Evolutionary conservation across 2,797 vertebrate genomes (phyloP).

Genomic region (Cynodonichthys magdalenae): DNA sequence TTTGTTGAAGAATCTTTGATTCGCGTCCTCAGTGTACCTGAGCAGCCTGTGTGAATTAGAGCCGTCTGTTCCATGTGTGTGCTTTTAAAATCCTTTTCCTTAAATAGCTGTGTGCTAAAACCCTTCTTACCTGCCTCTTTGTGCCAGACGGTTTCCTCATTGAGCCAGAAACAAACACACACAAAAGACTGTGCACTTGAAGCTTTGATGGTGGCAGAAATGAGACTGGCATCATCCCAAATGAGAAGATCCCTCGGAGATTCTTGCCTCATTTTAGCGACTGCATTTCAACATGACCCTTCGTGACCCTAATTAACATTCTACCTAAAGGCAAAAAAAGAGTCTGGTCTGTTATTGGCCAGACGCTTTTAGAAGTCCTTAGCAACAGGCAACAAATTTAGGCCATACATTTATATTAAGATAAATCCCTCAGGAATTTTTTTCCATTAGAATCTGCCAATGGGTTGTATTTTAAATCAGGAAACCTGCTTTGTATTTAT

Average conservation of each 20-base stretch:
- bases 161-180: slow-evolving; percentile 32
- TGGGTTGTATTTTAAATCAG: slow-evolving; percentile 57
- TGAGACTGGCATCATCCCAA: slow-evolving; percentile 44
- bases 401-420: slow-evolving; percentile 71
- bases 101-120: slow-evolving; percentile 53
- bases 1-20: slow-evolving; percentile 15
- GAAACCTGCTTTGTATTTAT: slow-evolving; percentile 52
- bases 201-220: slow-evolving; percentile 31
- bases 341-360: slow-evolving; percentile 62
- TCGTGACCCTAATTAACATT: slow-evolving; percentile 74
- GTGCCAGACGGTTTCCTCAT: slow-evolving; percentile 15
- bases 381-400: slow-evolving; percentile 69
- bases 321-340: slow-evolving; percentile 56
- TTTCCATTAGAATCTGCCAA: slow-evolving; percentile 55
- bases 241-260: slow-evolving; percentile 58
- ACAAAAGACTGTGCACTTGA: slow-evolving; percentile 11
- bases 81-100: slow-evolving; percentile 31
- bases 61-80: slow-evolving; percentile 2
- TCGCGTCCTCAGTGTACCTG: slow-evolving; percentile 9
- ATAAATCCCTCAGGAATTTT: slow-evolving; percentile 63
- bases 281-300: slow-evolving; percentile 64
- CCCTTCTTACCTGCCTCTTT: slow-evolving; percentile 25
- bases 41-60: slow-evolving; percentile 31
- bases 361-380: slow-evolving; percentile 52
- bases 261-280: slow-evolving; percentile 58